Evolutionary conservation across 2,888 invertebrate species (phyloP).

Genomic region (Epicampocera succincta): DNA sequence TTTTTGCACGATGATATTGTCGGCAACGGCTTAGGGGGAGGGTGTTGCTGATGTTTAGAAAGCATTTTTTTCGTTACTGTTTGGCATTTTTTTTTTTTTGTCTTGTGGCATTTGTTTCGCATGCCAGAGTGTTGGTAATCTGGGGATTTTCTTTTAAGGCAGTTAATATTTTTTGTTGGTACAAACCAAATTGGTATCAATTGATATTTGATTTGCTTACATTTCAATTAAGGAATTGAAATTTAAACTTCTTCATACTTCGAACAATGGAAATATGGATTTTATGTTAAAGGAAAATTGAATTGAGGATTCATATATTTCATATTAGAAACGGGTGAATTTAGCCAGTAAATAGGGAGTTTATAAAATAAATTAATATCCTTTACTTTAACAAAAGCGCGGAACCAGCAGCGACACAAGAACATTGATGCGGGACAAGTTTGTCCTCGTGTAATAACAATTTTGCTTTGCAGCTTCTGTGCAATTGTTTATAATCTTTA

Average conservation of each 20-base stretch:
- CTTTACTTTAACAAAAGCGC: too few relatives aligned
- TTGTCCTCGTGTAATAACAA: too few relatives aligned
- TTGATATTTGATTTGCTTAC: slow-evolving; percentile 61
- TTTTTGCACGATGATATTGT: slow-evolving; percentile 33
- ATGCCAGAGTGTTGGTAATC: slow-evolving; percentile 61
- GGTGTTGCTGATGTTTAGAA: slow-evolving; percentile 57
- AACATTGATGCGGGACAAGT: too few relatives aligned
- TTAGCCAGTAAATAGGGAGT: too few relatives aligned
- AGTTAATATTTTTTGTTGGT: slow-evolving; percentile 10
- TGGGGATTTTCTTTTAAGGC: slow-evolving; percentile 66
- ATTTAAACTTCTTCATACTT: background rate
- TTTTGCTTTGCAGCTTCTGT: too few relatives aligned
- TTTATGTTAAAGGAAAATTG: too few relatives aligned
- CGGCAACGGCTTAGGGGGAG: slow-evolving; percentile 51
- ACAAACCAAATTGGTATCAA: slow-evolving; percentile 45
- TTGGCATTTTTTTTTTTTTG: slow-evolving; percentile 37
- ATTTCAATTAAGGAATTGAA: slow-evolving; percentile 49
- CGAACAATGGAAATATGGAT: too few relatives aligned
- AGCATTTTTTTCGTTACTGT: slow-evolving; percentile 43
- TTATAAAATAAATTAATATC: too few relatives aligned
- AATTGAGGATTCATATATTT: too few relatives aligned
- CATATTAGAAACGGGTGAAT: too few relatives aligned
- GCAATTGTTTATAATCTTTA: too few relatives aligned
- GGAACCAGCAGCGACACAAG: too few relatives aligned
- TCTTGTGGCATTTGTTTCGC: slow-evolving; percentile 12